Evolutionary conservation across 2,797 vertebrate genomes (phyloP).

Genomic region (Chelon labrosus): DNA sequence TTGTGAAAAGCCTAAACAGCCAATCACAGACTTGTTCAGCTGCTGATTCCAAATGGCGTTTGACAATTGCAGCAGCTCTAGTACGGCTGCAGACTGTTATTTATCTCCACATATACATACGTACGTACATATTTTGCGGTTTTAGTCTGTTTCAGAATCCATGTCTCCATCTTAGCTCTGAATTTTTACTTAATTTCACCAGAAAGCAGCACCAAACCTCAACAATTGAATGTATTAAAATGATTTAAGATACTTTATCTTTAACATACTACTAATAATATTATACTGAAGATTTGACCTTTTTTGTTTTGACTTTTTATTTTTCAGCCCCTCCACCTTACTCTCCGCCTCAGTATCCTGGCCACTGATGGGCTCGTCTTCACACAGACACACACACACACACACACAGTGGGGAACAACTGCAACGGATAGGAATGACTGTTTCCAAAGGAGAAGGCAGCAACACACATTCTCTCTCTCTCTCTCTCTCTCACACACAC

Average conservation of each 20-base stretch:
- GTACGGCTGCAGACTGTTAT: neutral
- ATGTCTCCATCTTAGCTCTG: neutral
- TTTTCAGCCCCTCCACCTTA: constrained; percentile 90
- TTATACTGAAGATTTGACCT: constrained; percentile 8
- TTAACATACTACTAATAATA: neutral
- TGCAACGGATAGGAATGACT: constrained; percentile 60
- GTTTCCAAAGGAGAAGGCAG: constrained; percentile 58
- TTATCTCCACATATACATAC: neutral
- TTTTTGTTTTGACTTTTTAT: constrained; percentile 19
- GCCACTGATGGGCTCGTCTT: constrained; percentile 81
- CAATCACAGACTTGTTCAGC: too few species aligned
- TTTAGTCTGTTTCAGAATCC: too few species aligned
- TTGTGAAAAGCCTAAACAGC: too few species aligned
- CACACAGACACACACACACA: constrained; percentile 11
- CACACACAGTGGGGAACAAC: constrained; percentile 22
- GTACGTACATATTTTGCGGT: too few species aligned
- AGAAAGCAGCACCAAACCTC: neutral
- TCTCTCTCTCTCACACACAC: constrained; percentile 15
- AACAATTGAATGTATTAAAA: neutral
- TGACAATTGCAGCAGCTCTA: too few species aligned
- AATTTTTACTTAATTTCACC: neutral
- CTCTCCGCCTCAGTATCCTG: constrained; percentile 88
- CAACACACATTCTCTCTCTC: constrained; percentile 29
- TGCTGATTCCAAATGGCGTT: too few species aligned
- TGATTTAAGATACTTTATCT: neutral